Evolutionary conservation across 1,140 invertebrate genomes (phyloP).

Genomic region (Drosophila ananassae): DNA sequence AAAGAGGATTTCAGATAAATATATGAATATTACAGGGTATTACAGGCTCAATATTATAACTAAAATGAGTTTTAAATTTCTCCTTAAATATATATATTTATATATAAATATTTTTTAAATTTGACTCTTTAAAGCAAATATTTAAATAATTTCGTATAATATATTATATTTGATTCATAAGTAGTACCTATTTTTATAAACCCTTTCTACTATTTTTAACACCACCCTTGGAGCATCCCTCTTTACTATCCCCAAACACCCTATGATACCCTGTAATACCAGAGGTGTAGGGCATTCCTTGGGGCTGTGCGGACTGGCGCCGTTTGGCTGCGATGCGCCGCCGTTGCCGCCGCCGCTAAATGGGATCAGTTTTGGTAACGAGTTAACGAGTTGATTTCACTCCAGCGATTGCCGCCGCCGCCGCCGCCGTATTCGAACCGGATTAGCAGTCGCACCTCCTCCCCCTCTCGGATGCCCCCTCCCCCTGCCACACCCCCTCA

Average conservation of each 20-base stretch:
- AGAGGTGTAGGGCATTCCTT: slow-evolving; percentile 49
- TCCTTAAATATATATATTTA: no score
- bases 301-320: slow-evolving; percentile 50
- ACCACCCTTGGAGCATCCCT: background rate
- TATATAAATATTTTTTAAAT: no score
- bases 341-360: slow-evolving; percentile 72
- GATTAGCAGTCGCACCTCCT: slow-evolving; percentile 67
- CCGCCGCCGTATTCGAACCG: slow-evolving; percentile 61
- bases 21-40: no score
- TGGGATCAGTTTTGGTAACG: slow-evolving; percentile 83
- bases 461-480: slow-evolving; percentile 7
- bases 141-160: no score
- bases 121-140: no score
- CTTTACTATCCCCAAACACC: background rate
- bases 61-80: no score
- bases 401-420: slow-evolving; percentile 76
- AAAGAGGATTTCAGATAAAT: no score
- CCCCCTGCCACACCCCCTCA: no score
- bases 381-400: slow-evolving; percentile 84
- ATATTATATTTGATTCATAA: no score
- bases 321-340: slow-evolving; percentile 61
- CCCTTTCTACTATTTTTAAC: no score
- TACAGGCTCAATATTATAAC: no score
- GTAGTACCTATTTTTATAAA: no score
- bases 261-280: background rate